Base-by-base conservation (phyloP, 2,888 invertebrate genomes). In the Achlya flavicornis region DNA sequence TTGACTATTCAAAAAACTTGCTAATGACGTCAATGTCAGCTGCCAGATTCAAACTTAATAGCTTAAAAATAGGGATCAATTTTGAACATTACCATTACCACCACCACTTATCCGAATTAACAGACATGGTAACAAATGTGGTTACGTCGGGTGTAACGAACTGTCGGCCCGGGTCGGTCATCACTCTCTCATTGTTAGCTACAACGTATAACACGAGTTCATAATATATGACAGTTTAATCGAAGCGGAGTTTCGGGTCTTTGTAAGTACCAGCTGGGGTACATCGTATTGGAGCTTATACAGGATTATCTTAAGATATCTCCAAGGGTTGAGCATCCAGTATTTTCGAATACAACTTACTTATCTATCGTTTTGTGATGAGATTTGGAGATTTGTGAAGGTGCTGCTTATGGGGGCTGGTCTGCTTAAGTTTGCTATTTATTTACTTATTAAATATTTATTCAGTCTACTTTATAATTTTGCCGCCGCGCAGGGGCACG, bases 161-260 rank as follows among this genome's bases (percentile, higher is more conserved):
- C 81, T 75, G 68, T 57, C 66, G 43, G 26, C 26, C 61, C 66
- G 76, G 76, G 41, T 60, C 66, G 77, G 76, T 76, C 77, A 70
- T 70, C 74, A 78, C 71, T 73, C 76, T 16, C 62, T 57, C 46
- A 53, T 53, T 71, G 68, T 68, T 70, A 69, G 70, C 65, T 64
- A 53, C 53, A 67, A 69, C 68, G 69, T 70, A 71, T 68, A 67
- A 65, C 64, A 72, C 70, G 71, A 71, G 71, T 65, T 68, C 57
- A 64, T 72, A 66, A 71, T 69, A 59, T 5, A 10, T 19, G 53
- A 19, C 53, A 53, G n/a, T 53, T 53, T 7, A 16, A 48, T 48
- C 1, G 7, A 6, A 16, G 16, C 1, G 7, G 7, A 16, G 16
- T 7, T 48, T 48, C 1, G 16, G 48, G 48, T 7, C 14, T 43